Conservation (phyloP, 2,113 vertebrate species). For the Raja brachyura region DNA sequence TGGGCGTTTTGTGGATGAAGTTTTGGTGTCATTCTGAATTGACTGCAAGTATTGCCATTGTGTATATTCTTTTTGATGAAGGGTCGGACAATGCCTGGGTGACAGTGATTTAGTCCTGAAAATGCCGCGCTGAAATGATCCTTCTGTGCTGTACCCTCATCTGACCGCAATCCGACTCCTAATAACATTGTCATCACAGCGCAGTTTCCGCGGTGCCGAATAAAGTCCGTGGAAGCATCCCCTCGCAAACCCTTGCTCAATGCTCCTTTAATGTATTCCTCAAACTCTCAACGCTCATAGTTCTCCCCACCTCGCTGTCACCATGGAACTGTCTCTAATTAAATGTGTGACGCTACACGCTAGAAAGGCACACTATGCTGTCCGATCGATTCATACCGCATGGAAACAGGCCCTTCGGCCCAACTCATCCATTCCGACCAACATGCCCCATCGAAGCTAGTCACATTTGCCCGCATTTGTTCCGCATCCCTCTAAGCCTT, state of each 20-base stretch:
- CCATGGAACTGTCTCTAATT: slow-evolving; percentile 42
- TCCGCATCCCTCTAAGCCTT: no score
- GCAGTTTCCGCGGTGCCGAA: background rate
- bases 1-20: slow-evolving; percentile 9
- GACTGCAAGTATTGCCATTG: background rate
- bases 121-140: slow-evolving; percentile 40
- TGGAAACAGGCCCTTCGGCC: no score
- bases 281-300: slow-evolving; percentile 40
- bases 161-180: slow-evolving; percentile 37
- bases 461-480: no score
- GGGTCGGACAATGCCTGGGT: slow-evolving; percentile 42
- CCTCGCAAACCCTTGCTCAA: slow-evolving; percentile 39
- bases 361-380: background rate
- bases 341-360: background rate
- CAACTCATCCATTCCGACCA: no score
- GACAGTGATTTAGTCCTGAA: slow-evolving; percentile 40
- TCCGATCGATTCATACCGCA: no score
- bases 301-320: slow-evolving; percentile 38
- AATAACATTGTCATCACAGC: slow-evolving; percentile 35
- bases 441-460: no score
- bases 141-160: slow-evolving; percentile 38
- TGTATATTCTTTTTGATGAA: slow-evolving; percentile 11
- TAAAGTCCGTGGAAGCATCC: slow-evolving; percentile 29
- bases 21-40: slow-evolving; percentile 31
- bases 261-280: slow-evolving; percentile 38